Evolutionary conservation across 1,140 invertebrate species (phyloP), one percentile per base, ranked within the genome.

Genomic region (Luehdorfia chinensis): DNA sequence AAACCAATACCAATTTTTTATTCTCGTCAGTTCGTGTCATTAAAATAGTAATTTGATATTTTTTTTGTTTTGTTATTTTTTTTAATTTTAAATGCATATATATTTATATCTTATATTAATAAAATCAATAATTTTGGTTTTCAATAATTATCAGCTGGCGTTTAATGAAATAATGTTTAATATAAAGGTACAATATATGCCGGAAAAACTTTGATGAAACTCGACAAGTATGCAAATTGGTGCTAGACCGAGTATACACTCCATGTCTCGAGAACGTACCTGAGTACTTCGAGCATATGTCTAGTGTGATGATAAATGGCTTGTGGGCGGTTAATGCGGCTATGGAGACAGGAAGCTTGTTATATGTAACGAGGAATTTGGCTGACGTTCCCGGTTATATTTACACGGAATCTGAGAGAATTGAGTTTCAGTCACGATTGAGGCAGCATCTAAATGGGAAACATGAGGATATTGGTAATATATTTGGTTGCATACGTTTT

Each of bases 271-370:
- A 59, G n/a, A 66, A 70, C 19, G 79, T 84, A 4, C 72, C 81
- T 0, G 59, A 75, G 37, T 70, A 81, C 34, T 88, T 87, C 50
- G 60, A 73, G 16, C 68, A 73, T 37, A 77, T 84, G 69, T 41
- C 71, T 0, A 46, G 55, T 0, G 74, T 77, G 0, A 59, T 87
- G 28, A 48, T 88, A 1, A 48, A 79, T 3, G 80, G 77, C 2
- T 53, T 87, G 51, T 71, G 67, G 63, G 47, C 49, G n/a, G 34
- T 74, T 4, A 62, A 60, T 49, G 55, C 66, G 0, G 44, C 58
- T 0, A 50, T 72, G 3, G 56, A 72, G 7, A 25, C 34, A 0
- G 49, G 61, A 0, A 49, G 63, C 1, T 32, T 55, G 12, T 14
- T 78, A 0, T 81, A 69, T 37, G 43, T 50, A 14, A 56, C 54